Conservation (phyloP, 2,113 vertebrate species). For the Ahaetulla prasina region DNA sequence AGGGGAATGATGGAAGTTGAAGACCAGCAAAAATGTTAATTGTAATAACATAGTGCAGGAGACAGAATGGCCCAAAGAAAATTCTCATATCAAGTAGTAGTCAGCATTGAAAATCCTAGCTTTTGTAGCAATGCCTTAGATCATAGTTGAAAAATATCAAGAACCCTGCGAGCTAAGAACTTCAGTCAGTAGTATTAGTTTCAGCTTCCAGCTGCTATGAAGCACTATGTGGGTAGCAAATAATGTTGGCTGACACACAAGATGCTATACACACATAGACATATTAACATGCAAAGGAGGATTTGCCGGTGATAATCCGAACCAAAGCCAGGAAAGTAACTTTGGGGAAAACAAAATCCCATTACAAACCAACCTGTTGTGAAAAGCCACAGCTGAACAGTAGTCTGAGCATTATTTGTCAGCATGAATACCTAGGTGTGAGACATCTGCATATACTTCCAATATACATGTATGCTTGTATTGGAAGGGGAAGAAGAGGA, state of each 20-base stretch:
- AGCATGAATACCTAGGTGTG: not conserved
- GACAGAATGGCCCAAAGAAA: not conserved
- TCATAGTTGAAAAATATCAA: not conserved
- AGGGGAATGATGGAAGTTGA: not conserved
- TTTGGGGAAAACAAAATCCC: conserved; percentile 50
- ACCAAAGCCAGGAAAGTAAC: conserved; percentile 45
- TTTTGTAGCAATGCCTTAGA: not conserved
- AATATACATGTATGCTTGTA: not conserved
- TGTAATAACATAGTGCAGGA: not conserved
- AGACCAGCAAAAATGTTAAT: not conserved
- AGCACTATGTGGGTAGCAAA: not conserved
- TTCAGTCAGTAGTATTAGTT: not conserved
- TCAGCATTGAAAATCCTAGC: not conserved
- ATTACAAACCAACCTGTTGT: conserved; percentile 55
- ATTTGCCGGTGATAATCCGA: conserved; percentile 54
- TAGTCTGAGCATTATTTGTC: conserved; percentile 34
- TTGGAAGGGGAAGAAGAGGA: not conserved
- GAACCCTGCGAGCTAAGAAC: accelerated
- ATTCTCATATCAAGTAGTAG: not conserved
- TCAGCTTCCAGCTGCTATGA: not conserved
- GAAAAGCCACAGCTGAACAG: conserved; percentile 54
- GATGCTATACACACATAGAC: not conserved
- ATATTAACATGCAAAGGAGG: conserved; percentile 30
- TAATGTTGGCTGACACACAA: not conserved
- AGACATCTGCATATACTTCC: conserved; percentile 19